Percentiles rank a stretch among this genome's conserved stretches.
phyloP scores from a whole-genome alignment of 2,113 vertebrate species.

The Myotis brandtii region DNA sequence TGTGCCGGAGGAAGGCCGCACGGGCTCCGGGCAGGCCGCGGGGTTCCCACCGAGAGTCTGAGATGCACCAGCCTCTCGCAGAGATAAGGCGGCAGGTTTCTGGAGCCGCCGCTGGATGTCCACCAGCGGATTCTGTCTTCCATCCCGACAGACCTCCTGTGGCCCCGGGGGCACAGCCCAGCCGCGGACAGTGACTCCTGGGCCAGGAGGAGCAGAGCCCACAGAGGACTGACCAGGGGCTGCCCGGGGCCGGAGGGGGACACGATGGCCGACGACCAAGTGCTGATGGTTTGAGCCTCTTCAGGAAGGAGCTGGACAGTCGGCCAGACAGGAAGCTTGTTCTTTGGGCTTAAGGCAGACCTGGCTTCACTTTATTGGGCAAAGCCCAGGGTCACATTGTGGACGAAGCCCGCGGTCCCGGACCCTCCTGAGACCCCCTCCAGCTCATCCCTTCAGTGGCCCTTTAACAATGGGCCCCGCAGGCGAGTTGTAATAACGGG shows the following conservation, averaged over 20 bases:
- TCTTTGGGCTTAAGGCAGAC: not conserved
- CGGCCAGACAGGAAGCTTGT: not conserved
- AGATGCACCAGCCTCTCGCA: not conserved
- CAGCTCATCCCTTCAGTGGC: not conserved
- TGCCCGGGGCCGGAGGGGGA: not conserved
- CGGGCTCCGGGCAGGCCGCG: not conserved
- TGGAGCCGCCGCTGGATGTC: not conserved
- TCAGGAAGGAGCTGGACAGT: not conserved
- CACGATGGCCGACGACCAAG: rapidly evolving
- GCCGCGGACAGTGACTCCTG: not conserved
- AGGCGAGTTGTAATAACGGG: rapidly evolving
- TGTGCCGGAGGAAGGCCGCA: not conserved
- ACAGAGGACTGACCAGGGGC: no score
- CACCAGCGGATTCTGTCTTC: not conserved
- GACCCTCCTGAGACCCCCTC: not conserved
- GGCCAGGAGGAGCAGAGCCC: not conserved
- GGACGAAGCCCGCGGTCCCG: no score
- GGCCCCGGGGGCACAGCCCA: not conserved
- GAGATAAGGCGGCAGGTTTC: not conserved
- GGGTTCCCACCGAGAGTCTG: not conserved
- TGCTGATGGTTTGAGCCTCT: not conserved
- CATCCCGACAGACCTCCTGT: rapidly evolving
- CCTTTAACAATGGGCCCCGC: rapidly evolving
- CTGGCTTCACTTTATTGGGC: not conserved
- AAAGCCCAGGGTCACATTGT: not conserved